These are phyloP conservation scores for Chelonoidis abingdonii DNA, from an alignment of 2,113 vertebrate species.

Conservation along the genomic window DNA sequence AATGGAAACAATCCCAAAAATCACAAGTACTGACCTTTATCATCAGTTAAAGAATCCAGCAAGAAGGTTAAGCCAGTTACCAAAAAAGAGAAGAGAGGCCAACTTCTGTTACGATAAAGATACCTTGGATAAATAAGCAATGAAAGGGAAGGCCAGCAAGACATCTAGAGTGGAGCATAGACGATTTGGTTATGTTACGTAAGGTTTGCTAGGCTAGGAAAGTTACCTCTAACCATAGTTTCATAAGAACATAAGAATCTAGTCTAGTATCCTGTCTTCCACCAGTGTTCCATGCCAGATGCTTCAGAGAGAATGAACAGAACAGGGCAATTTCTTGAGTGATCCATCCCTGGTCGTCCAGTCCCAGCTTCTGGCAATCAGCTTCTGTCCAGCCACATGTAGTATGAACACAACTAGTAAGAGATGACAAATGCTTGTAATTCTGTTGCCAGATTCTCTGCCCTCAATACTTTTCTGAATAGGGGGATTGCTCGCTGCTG, in stretches of 20 bases:
- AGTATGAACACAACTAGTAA: too few relatives aligned
- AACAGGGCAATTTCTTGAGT: background rate
- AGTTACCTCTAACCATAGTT: background rate
- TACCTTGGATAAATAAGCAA: background rate
- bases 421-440: background rate
- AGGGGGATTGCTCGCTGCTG: accelerated
- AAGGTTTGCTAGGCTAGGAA: background rate
- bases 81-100: background rate
- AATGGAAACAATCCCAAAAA: background rate
- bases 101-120: background rate
- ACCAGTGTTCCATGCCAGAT: background rate
- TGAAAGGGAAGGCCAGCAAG: background rate
- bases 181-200: background rate
- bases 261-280: background rate
- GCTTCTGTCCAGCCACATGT: background rate
- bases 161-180: background rate
- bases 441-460: background rate
- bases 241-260: background rate
- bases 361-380: background rate
- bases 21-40: background rate
- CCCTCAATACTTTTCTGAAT: background rate
- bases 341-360: background rate
- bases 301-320: background rate
- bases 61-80: background rate
- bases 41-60: background rate